Evolutionary conservation across 2,113 vertebrate species (phyloP).

Genomic region (Ondatra zibethicus): DNA sequence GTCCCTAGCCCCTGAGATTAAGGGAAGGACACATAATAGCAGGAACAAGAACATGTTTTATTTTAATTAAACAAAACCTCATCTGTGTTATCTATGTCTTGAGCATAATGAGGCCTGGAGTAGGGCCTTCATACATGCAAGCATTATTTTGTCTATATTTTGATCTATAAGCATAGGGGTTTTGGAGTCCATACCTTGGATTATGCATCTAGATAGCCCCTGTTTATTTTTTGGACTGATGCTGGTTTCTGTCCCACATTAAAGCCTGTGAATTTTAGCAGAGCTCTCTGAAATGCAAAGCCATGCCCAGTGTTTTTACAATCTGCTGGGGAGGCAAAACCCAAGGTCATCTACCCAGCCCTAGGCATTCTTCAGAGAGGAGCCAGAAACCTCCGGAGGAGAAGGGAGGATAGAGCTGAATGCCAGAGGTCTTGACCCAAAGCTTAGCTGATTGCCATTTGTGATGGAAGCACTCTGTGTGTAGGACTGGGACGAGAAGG

Average conservation of each 20-base stretch:
- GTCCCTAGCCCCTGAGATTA: background rate
- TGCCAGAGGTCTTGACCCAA: no score
- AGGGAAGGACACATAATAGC: background rate
- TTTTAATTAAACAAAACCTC: background rate
- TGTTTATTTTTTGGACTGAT: background rate
- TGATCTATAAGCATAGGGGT: background rate
- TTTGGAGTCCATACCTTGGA: background rate
- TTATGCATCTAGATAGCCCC: background rate
- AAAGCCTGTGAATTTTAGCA: background rate
- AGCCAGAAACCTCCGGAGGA: background rate
- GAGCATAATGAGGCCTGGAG: background rate
- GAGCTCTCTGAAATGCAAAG: background rate
- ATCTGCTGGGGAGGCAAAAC: background rate
- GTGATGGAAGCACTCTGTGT: background rate
- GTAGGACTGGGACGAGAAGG: accelerated
- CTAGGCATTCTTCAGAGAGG: background rate
- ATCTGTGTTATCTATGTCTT: background rate
- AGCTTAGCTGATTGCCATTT: background rate
- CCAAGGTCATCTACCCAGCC: background rate
- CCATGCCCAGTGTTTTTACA: background rate
- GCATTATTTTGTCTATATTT: background rate
- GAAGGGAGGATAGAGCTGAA: background rate
- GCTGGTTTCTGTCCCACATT: background rate
- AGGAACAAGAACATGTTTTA: background rate
- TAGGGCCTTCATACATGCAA: background rate